Percentiles rank a stretch among this genome's conserved stretches.
phyloP scores from a whole-genome alignment of 2,888 invertebrate species.

The Cantharis flavilabris region DNA sequence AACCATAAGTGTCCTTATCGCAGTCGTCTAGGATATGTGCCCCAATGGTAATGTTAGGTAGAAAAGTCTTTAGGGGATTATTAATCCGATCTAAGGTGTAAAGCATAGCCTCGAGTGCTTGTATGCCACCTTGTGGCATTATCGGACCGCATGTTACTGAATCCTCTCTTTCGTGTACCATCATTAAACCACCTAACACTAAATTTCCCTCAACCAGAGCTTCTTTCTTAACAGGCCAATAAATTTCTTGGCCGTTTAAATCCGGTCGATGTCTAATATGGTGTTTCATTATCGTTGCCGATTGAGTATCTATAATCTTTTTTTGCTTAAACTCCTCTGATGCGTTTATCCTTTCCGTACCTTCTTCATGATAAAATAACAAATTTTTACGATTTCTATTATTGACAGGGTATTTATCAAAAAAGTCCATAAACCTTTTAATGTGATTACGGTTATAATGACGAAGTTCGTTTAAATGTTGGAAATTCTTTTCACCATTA shows the following conservation, averaged over 20 bases:
- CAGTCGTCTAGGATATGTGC: constrained; percentile 93
- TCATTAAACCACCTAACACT: constrained; percentile 90
- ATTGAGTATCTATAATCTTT: constrained; percentile 14
- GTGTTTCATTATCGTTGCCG: constrained; percentile 3
- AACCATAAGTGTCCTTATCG: constrained; percentile 93
- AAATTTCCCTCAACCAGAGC: constrained; percentile 88
- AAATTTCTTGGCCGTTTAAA: constrained; percentile 40
- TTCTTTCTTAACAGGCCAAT: constrained; percentile 85
- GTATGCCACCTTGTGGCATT: constrained; percentile 91
- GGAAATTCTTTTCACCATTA: not conserved
- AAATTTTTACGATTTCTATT: constrained; percentile 10
- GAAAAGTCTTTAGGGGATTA: constrained; percentile 63
- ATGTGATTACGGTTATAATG: not conserved
- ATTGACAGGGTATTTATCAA: not conserved
- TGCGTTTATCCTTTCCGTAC: not conserved
- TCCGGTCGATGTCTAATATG: constrained; percentile 25
- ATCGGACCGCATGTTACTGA: constrained; percentile 87
- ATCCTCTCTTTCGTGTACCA: constrained; percentile 92
- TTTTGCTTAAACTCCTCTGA: constrained; percentile 11
- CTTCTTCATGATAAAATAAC: constrained; percentile 15
- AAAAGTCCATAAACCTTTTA: not conserved
- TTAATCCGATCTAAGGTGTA: constrained; percentile 86
- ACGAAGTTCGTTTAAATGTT: not conserved
- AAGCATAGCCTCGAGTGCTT: constrained; percentile 90
- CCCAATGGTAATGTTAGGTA: constrained; percentile 81